Evolutionary conservation across 2,888 invertebrate species (phyloP).

Genomic region (Clostera curtula): DNA sequence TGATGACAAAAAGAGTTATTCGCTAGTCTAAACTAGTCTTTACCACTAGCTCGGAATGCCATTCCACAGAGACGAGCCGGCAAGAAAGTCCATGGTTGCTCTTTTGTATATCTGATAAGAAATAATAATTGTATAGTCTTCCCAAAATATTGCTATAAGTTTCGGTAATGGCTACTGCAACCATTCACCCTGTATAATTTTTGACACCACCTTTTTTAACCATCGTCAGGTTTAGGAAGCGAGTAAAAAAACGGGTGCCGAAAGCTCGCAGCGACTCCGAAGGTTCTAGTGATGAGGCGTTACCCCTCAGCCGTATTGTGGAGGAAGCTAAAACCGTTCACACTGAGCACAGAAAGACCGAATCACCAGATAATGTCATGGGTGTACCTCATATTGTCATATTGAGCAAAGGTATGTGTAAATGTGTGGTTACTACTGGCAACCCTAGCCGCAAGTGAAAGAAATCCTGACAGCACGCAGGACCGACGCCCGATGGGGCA

Average conservation of each 20-base stretch:
- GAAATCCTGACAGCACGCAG: too few species aligned
- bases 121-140: neutral
- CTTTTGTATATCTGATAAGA: neutral
- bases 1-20: too few species aligned
- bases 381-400: conserved; percentile 50
- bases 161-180: neutral
- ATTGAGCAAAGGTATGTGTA: conserved; percentile 47
- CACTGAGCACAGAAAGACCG: conserved; percentile 11
- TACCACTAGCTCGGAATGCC: neutral
- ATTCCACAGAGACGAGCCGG: too few species aligned
- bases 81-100: too few species aligned
- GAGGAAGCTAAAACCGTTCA: conserved; percentile 29
- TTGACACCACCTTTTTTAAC: neutral
- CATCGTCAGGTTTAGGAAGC: conserved; percentile 47
- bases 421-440: too few species aligned
- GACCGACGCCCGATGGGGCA: too few species aligned
- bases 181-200: neutral
- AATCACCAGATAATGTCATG: conserved; percentile 37
- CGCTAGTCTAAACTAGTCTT: conserved; percentile 4
- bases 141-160: neutral
- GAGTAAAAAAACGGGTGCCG: conserved; percentile 55
- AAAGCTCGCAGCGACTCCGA: conserved; percentile 43
- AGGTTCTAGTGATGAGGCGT: conserved; percentile 59
- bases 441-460: too few species aligned
- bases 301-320: conserved; percentile 46